phyloP scores from a whole-genome alignment of 2,113 vertebrate species.

The Callaeas wilsoni region DNA sequence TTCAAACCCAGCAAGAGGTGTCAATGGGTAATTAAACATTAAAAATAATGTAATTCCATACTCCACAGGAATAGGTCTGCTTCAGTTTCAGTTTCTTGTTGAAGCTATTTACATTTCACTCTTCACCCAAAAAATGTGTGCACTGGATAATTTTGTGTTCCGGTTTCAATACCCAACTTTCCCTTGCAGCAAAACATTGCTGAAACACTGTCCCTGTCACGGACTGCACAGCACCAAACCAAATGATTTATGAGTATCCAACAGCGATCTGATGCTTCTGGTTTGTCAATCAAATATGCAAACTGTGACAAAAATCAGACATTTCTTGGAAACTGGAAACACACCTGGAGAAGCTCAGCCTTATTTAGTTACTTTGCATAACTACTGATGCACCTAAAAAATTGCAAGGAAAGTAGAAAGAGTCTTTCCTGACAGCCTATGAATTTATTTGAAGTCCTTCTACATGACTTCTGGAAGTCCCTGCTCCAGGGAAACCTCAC shows the following conservation, averaged over 20 bases:
- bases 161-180: background rate
- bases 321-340: background rate
- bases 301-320: background rate
- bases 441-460: background rate
- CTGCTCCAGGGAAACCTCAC: background rate
- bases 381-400: accelerated
- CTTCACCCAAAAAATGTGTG: background rate
- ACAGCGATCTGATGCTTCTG: background rate
- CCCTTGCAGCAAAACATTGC: background rate
- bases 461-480: background rate
- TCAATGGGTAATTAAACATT: background rate
- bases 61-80: background rate
- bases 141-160: background rate
- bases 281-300: background rate
- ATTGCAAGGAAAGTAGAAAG: background rate
- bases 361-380: background rate
- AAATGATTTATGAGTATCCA: background rate
- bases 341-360: background rate
- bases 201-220: background rate
- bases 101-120: background rate
- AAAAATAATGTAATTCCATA: background rate
- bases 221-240: background rate
- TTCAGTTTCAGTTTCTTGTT: background rate
- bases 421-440: background rate
- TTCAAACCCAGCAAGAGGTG: background rate